phyloP scores from a whole-genome alignment of 2,113 vertebrate genomes.

The Chloebia gouldiae region DNA sequence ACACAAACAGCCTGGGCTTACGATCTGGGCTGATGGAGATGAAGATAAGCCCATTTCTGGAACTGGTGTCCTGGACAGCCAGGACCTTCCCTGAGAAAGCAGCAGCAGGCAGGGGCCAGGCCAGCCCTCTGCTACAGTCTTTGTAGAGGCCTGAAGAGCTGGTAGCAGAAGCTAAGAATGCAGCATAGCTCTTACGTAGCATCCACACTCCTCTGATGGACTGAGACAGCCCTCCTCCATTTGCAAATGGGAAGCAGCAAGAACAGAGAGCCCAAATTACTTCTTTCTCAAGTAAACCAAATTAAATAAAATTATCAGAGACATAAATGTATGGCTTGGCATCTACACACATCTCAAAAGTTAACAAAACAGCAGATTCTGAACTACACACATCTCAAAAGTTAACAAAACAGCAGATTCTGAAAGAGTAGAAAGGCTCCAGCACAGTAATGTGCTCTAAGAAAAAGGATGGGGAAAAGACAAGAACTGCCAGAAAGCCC shows the following conservation, averaged over 20 bases:
- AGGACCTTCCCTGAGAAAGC: background rate
- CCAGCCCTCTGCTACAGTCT: conserved; percentile 15
- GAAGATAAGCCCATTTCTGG: conserved; percentile 26
- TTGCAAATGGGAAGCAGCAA: background rate
- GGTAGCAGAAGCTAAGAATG: background rate
- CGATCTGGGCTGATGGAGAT: background rate
- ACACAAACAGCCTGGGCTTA: background rate
- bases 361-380: background rate
- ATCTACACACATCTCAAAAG: background rate
- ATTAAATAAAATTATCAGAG: background rate
- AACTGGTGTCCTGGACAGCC: background rate
- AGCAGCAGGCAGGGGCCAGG: background rate
- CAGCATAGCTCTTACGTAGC: background rate
- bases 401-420: background rate
- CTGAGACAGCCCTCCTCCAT: background rate
- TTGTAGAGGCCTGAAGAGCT: background rate
- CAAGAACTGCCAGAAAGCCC: background rate
- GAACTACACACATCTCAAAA: background rate
- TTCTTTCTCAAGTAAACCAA: background rate
- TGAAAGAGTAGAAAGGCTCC: background rate
- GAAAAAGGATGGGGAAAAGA: background rate
- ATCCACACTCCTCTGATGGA: background rate
- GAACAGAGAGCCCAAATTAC: background rate
- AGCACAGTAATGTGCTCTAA: background rate
- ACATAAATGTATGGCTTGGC: background rate